A percentile compares a stretch with the other conserved stretches of the same genome.
These are phyloP conservation scores for Dascillus cervinus DNA, from an alignment of 2,888 invertebrate genomes.

Conservation along the genomic window DNA sequence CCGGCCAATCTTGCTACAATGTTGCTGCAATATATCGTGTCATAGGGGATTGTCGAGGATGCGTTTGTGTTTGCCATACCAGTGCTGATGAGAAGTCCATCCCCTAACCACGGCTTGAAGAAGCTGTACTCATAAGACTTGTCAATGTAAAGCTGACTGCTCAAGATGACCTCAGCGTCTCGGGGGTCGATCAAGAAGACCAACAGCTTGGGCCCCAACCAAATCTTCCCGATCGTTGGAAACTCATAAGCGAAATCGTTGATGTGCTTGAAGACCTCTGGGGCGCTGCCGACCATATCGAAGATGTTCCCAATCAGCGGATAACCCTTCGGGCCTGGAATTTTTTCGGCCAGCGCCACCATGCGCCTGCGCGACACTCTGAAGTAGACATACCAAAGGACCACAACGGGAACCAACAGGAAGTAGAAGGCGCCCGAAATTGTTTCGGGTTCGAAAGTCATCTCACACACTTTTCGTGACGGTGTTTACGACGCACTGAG, in stretches of 20 bases:
- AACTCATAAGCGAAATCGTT: too few relatives aligned
- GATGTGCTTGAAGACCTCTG: too few relatives aligned
- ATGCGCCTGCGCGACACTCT: conserved; percentile 62
- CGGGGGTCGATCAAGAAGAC: conserved; percentile 69
- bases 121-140: conserved; percentile 71
- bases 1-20: too few relatives aligned
- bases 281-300: conserved; percentile 64
- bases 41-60: too few relatives aligned
- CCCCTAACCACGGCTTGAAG: conserved; percentile 78
- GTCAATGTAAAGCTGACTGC: conserved; percentile 73
- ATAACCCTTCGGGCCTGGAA: conserved; percentile 65
- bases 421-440: conserved; percentile 65
- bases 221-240: conserved; percentile 55
- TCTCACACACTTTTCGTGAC: too few relatives aligned
- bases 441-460: too few relatives aligned
- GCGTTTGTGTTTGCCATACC: conserved; percentile 53
- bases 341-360: conserved; percentile 60
- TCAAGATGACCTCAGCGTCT: conserved; percentile 69
- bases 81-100: conserved; percentile 72
- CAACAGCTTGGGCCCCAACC: conserved; percentile 69
- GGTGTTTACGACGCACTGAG: too few relatives aligned
- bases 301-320: conserved; percentile 70
- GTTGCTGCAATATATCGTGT: too few relatives aligned
- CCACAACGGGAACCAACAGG: conserved; percentile 61
- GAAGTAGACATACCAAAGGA: conserved; percentile 70